phyloP scores from a whole-genome alignment of 37 sponge, comb jelly and placozoan species.

The Geodia barretti region DNA sequence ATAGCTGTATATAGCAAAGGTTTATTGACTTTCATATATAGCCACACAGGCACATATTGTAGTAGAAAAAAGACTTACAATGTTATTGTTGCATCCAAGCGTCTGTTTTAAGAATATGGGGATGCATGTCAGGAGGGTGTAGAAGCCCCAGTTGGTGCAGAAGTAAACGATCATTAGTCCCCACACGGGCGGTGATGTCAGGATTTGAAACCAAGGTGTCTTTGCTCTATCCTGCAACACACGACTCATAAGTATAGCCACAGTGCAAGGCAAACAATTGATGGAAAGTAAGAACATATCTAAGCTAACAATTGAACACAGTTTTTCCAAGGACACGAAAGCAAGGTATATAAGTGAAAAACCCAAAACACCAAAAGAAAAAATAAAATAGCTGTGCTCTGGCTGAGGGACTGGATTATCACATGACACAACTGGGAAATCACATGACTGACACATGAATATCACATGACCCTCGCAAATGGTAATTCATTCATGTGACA shows the following conservation, averaged over 20 bases:
- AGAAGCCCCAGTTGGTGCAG: constrained; percentile 91
- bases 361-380: too few species aligned
- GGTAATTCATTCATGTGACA: background rate
- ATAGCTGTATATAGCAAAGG: too few species aligned
- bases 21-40: too few species aligned
- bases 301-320: too few species aligned
- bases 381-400: background rate
- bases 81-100: background rate
- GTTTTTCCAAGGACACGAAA: too few species aligned
- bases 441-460: background rate
- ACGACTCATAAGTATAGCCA: too few species aligned
- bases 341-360: too few species aligned
- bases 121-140: constrained; percentile 87
- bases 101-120: constrained; percentile 80
- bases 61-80: background rate
- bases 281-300: too few species aligned
- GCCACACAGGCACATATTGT: too few species aligned
- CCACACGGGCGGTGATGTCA: constrained; percentile 84
- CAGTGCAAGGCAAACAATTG: too few species aligned
- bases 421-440: background rate
- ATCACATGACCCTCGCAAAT: background rate
- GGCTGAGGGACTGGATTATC: background rate
- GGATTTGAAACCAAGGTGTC: constrained; percentile 70
- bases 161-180: constrained; percentile 75
- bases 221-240: too few species aligned